Conservation (phyloP, 2,888 invertebrate genomes). For the Drosophila colorata region DNA sequence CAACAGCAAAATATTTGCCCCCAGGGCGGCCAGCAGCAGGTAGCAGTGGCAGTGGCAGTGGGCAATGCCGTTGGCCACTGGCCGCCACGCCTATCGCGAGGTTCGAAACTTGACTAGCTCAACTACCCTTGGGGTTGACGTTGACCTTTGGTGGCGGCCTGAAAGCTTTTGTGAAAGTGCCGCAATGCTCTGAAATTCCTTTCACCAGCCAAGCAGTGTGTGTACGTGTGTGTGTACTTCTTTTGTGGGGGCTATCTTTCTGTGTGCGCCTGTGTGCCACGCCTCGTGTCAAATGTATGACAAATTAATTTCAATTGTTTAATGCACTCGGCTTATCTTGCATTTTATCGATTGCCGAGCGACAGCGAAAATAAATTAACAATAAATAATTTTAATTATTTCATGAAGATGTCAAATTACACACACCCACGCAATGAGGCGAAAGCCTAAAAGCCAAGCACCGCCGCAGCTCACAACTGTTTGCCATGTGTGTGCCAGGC, state of each 20-base stretch:
- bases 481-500: conserved; percentile 49
- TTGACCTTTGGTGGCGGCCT: conserved; percentile 46
- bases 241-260: not conserved
- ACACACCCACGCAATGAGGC: conserved; percentile 68
- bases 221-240: conserved; percentile 8
- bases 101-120: conserved; percentile 54
- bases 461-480: conserved; percentile 38
- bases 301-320: conserved; percentile 81
- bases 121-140: conserved; percentile 43
- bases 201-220: conserved; percentile 54
- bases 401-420: conserved; percentile 82
- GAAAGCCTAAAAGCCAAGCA: conserved; percentile 51
- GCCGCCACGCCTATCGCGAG: conserved; percentile 20
- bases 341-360: conserved; percentile 67
- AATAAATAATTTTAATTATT: conserved; percentile 83
- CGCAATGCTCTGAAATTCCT: conserved; percentile 55
- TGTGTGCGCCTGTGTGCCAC: conserved; percentile 33
- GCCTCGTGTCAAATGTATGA: conserved; percentile 71
- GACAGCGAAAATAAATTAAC: conserved; percentile 77
- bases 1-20: conserved; percentile 41
- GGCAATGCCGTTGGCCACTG: conserved; percentile 69
- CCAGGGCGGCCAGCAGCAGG: conserved; percentile 48
- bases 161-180: conserved; percentile 74
- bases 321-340: conserved; percentile 68
- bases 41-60: conserved; percentile 35